A percentile compares a stretch with the other conserved stretches of the same genome.
These are phyloP conservation scores for Astropecten irregularis DNA, from an alignment of 53 echinoderm and acorn worm species.

Conservation along the genomic window DNA sequence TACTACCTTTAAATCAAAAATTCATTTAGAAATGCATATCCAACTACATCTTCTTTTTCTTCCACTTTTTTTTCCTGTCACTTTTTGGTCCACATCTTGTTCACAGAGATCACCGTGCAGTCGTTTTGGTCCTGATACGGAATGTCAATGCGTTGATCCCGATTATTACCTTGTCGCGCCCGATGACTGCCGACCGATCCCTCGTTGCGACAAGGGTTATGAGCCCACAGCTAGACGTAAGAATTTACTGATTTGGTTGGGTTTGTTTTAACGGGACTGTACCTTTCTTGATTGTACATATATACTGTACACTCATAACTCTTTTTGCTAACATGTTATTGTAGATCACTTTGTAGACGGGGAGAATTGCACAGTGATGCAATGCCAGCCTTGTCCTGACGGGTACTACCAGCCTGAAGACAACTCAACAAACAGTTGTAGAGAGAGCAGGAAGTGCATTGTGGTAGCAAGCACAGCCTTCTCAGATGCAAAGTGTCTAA, in stretches of 20 bases:
- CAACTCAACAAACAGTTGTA: conserved; percentile 6
- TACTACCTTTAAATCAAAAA: too few species aligned
- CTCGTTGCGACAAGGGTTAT: neutral
- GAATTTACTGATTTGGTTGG: neutral
- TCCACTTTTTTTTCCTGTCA: too few species aligned
- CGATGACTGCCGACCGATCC: neutral
- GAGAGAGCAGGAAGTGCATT: neutral
- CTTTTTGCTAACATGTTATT: neutral
- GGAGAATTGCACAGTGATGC: neutral
- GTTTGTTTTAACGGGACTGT: too few species aligned
- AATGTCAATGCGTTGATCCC: neutral
- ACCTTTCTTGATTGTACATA: too few species aligned
- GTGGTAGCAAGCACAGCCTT: neutral
- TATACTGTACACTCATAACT: too few species aligned
- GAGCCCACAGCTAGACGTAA: neutral
- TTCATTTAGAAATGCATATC: too few species aligned
- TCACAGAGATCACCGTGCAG: neutral
- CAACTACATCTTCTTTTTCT: too few species aligned
- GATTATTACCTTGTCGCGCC: neutral
- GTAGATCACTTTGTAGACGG: neutral
- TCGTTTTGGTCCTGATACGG: neutral
- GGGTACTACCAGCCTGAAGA: conserved; percentile 1
- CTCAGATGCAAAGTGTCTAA: neutral
- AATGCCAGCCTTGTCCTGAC: neutral
- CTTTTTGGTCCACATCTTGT: too few species aligned